Percentiles rank a stretch among this genome's conserved stretches.
Conservation (phyloP, 2,113 vertebrate genomes). For the Pelecanus crispus region DNA sequence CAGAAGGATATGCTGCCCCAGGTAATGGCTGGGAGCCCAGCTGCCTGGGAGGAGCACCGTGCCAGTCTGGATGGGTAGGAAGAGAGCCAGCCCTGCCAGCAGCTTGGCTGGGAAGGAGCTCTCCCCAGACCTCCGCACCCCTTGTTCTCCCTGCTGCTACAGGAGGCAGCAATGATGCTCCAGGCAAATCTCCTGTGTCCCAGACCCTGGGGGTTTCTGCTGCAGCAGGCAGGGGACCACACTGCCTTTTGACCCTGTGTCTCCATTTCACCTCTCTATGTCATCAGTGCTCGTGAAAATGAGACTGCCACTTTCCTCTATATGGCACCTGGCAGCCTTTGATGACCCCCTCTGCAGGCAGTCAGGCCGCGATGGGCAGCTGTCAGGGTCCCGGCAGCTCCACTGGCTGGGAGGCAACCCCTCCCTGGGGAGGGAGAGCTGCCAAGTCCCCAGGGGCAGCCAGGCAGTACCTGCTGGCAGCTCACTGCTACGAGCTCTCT, state of each 20-base stretch:
- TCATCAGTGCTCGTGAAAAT: background rate
- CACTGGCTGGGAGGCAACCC: background rate
- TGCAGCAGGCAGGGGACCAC: background rate
- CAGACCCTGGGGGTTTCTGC: background rate
- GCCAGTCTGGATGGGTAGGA: background rate
- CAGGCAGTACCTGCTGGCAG: background rate
- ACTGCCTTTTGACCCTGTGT: background rate
- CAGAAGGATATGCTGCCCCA: background rate
- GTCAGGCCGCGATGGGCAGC: accelerated
- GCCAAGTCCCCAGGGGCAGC: background rate
- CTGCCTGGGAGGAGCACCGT: background rate
- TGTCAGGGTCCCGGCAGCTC: background rate
- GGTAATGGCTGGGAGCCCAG: background rate
- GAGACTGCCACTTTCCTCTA: background rate
- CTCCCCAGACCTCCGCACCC: background rate
- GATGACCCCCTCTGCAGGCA: background rate
- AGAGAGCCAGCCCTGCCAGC: background rate
- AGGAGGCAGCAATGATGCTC: background rate
- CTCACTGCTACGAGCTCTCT: background rate
- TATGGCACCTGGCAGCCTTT: accelerated
- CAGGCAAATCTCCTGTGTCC: background rate
- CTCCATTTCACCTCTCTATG: background rate
- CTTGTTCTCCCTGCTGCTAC: background rate
- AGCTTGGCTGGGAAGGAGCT: background rate
- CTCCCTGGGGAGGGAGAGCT: background rate